Evolutionary conservation across 2,113 vertebrate genomes (phyloP), one percentile per base, ranked within the genome.

Genomic region (Cynocephalus volans): DNA sequence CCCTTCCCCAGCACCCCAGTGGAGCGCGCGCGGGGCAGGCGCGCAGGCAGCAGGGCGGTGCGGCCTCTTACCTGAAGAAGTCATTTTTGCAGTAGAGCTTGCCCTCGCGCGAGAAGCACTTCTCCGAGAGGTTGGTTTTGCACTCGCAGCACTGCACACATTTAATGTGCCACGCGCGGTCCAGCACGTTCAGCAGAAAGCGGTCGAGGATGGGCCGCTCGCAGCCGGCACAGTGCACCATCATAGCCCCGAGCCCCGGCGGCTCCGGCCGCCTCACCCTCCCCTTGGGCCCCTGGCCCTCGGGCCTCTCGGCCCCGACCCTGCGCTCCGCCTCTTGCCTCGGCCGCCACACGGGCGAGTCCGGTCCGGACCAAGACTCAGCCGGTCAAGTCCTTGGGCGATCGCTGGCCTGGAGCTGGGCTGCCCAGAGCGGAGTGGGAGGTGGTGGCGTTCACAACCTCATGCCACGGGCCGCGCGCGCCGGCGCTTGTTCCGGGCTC

Each of bases 81-180:
- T 99, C 99, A 50, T 99, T 99, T 98, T 99, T 99, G 99, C 99
- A 99, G 97, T 99, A 99, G 94, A 99, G 99, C 98, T 99, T 99
- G 36, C 99, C 99, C 97, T 99, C 99, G 98, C 99, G 98, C 97
- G 99, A 99, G 99, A 99, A 99, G 97, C 99, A 99, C 99, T 99
- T 99, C 98, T 99, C 99, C 23, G 99, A 99, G 31, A 99, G 99
- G 98, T 99, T 99, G 98, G 99, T 99, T 98, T 98, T 99, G 98
- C 99, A 99, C 90, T 99, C 99, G 97, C 99, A 99, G 98, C 99
- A 99, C 98, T 99, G 99, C 60, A 99, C 99, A 98, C 99, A 99
- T 98, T 99, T 99, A 94, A 99, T 99, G 98, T 99, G 99, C 99
- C 99, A 99, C 69, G 99, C 99, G 98, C 99, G 98, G 99, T 99